Evolutionary conservation across 2,113 vertebrate species (phyloP).

Genomic region (Erpornis zantholeuca): DNA sequence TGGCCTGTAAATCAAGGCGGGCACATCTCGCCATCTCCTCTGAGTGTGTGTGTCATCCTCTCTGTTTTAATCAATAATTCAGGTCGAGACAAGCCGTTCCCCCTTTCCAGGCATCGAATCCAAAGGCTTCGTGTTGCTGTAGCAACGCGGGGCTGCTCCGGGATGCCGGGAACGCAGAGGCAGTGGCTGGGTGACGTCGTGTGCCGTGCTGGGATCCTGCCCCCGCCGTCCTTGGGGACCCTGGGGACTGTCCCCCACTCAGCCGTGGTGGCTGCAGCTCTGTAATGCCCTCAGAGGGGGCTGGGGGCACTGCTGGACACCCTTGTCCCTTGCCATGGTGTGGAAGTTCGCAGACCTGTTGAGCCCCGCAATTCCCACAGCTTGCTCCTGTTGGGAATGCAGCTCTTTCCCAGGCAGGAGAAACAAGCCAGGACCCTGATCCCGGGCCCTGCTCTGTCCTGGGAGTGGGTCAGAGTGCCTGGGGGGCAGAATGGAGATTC

Average conservation of each 20-base stretch:
- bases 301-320: neutral
- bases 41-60: neutral
- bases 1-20: neutral
- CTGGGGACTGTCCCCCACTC: neutral
- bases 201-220: neutral
- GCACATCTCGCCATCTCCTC: neutral
- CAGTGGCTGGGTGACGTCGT: neutral
- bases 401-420: neutral
- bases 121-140: constrained; percentile 57
- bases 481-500: neutral
- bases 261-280: neutral
- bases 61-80: constrained; percentile 63
- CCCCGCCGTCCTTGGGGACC: neutral
- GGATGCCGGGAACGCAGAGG: neutral
- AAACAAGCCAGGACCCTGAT: accelerated
- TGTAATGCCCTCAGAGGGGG: accelerated
- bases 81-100: constrained; percentile 31
- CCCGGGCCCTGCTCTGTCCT: accelerated
- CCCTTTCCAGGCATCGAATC: constrained; percentile 1
- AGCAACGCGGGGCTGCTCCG: constrained; percentile 31
- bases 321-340: neutral
- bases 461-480: accelerated
- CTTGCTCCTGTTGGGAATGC: accelerated
- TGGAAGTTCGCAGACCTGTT: neutral
- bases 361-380: accelerated